These are phyloP conservation scores for Podilymbus podiceps DNA, from an alignment of 2,113 vertebrate genomes.

Conservation along the genomic window DNA sequence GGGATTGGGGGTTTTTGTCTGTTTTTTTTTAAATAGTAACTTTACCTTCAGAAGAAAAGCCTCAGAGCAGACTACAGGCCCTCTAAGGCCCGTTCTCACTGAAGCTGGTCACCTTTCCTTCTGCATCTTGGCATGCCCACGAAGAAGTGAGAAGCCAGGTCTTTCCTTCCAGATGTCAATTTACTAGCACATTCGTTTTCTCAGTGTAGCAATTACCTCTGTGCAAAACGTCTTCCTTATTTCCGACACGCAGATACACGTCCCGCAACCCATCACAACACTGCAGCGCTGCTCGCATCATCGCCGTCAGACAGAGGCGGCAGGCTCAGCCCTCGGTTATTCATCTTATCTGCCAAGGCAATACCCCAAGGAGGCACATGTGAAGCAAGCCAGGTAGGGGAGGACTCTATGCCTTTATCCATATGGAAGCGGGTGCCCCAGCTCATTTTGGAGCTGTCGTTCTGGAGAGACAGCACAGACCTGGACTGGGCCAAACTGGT, in stretches of 20 bases:
- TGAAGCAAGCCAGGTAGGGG: not conserved
- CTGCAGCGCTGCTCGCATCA: fast-evolving
- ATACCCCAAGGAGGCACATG: not conserved
- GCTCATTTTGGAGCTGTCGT: not conserved
- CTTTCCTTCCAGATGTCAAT: not conserved
- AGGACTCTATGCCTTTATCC: not conserved
- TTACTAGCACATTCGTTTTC: fast-evolving
- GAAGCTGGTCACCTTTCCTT: not conserved
- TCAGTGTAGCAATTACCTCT: not conserved
- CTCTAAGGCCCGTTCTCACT: not conserved
- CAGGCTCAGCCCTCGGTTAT: not conserved
- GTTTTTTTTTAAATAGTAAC: not conserved
- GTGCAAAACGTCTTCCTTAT: not conserved
- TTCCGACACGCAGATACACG: fast-evolving
- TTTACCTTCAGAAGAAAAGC: not conserved
- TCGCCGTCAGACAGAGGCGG: not conserved
- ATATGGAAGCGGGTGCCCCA: not conserved
- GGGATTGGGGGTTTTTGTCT: too few relatives aligned
- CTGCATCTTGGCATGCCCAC: not conserved
- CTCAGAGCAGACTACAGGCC: not conserved
- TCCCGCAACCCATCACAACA: not conserved
- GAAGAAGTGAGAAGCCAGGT: not conserved
- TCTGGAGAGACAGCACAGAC: not conserved
- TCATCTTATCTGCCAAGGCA: not conserved
- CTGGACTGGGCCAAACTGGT: not conserved